Percentiles rank a stretch among this genome's conserved stretches.
Evolutionary conservation across 2,888 invertebrate species (phyloP).

Genomic region (Acholoe squamosa): DNA sequence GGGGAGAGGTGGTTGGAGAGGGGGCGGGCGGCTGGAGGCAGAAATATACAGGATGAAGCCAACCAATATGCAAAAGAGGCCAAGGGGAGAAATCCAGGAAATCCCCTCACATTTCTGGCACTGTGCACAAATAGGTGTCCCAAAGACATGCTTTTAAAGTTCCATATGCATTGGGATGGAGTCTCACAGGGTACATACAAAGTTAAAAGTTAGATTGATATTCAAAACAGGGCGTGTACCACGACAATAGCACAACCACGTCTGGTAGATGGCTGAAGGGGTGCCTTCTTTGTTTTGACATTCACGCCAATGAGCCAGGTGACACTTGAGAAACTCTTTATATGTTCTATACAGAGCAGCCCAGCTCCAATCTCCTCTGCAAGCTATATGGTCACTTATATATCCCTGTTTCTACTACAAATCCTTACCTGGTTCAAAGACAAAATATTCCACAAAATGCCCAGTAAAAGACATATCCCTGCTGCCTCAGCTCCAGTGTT

Average conservation of each 20-base stretch:
- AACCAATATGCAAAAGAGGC: neutral
- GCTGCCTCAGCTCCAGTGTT: neutral
- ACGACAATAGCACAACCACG: neutral
- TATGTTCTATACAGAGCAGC: neutral
- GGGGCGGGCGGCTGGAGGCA: neutral
- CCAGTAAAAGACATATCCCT: neutral
- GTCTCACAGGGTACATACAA: no score
- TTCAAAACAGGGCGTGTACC: no score
- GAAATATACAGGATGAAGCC: no score
- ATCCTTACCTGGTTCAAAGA: neutral
- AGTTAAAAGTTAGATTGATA: no score
- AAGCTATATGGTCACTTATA: neutral
- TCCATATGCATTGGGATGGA: no score
- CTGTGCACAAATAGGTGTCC: neutral
- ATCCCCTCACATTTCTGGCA: neutral
- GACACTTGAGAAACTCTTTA: neutral
- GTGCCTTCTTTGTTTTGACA: constrained; percentile 11
- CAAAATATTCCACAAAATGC: constrained; percentile 31
- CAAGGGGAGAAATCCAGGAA: neutral
- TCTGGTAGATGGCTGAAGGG: neutral
- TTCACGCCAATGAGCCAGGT: neutral
- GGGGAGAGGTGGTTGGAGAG: neutral
- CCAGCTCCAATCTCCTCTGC: neutral
- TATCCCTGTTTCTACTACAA: neutral
- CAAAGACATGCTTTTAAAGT: no score